Base-by-base conservation (phyloP, 2,797 vertebrate species). In the Coilia nasus region DNA sequence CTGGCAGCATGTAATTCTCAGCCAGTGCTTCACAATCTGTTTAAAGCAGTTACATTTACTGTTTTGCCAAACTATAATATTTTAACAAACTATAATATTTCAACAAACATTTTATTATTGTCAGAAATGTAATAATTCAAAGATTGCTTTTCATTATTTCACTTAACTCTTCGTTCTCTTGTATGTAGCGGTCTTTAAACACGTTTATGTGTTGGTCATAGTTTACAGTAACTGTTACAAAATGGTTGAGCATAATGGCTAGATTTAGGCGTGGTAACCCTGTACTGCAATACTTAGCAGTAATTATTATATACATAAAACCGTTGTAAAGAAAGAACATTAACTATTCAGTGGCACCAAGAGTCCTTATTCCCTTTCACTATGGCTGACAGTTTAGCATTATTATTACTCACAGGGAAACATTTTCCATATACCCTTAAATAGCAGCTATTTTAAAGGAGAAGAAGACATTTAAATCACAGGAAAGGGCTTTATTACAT, bases 331-430 rank as follows among this genome's bases (percentile, higher is more conserved):
- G 71, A 6, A 6, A 78, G 15, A 78, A 31, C 15, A 10, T 21
- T 21, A 6, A 12, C 31, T 78, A 21, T 10, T 19, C 31, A 21
- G 17, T 78, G 4, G 14, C 67, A 75, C 15, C 28, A 17, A 41
- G 67, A 75, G 31, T 25, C 64, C 64, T 41, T 15, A 44, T 44
- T 35, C 2, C 14, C 5, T 19, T 25, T 9, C 28, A 31, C 4
- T 75, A 4, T 35, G 67, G 15, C 35, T 41, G 71, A 44, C 31
- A 15, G 19, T 44, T 44, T 78, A 6, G 5, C 31, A 78, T 71
- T 67, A 31, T 78, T 78, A 78, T 78, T 78, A 44, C 6, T 78
- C 71, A 19, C 71, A 41, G 19, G 35, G 15, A 78, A 78, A 44
- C 71, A 44, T 78, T 44, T 44, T 31, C 35, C 71, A 78, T 35